A percentile compares a stretch with the other conserved stretches of the same genome.
phyloP scores from a whole-genome alignment of 2,888 invertebrate species.

The Ischnus inquisitorius region DNA sequence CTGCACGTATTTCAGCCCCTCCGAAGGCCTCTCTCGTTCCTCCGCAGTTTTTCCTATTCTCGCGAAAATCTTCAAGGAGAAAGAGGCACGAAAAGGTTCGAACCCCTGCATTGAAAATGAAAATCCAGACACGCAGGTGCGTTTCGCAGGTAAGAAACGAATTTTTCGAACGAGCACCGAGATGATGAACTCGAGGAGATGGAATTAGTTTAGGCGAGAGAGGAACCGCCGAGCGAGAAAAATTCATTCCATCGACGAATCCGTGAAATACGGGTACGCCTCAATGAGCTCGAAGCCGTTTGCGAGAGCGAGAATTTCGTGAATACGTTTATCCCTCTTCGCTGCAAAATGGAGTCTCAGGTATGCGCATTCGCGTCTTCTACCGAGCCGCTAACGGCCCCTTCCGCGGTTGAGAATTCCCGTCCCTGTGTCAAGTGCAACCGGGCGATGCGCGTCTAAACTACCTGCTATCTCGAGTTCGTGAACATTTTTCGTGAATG shows the following conservation, averaged over 20 bases:
- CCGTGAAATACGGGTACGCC: neutral
- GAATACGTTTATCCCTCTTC: neutral
- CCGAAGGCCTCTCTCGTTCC: neutral
- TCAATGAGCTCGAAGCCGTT: constrained; percentile 30
- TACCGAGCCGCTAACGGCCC: neutral
- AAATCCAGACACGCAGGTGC: constrained; percentile 52
- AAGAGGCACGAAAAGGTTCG: neutral
- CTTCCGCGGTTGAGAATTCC: neutral
- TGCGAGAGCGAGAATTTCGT: constrained; percentile 19
- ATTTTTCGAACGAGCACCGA: constrained; percentile 3
- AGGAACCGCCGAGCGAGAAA: neutral
- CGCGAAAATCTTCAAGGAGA: neutral
- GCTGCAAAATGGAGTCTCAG: neutral
- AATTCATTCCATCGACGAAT: neutral
- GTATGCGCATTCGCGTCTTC: constrained; percentile 32
- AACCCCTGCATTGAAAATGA: neutral
- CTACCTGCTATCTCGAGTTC: neutral
- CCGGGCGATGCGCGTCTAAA: neutral
- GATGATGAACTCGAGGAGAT: neutral
- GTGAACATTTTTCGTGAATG: constrained; percentile 35
- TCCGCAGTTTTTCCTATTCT: neutral
- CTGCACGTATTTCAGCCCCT: constrained; percentile 23
- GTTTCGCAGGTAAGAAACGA: constrained; percentile 46
- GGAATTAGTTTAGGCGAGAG: constrained; percentile 44
- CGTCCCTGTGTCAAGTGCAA: constrained; percentile 23